phyloP scores from a whole-genome alignment of 2,888 invertebrate species.

The Thera britannica region DNA sequence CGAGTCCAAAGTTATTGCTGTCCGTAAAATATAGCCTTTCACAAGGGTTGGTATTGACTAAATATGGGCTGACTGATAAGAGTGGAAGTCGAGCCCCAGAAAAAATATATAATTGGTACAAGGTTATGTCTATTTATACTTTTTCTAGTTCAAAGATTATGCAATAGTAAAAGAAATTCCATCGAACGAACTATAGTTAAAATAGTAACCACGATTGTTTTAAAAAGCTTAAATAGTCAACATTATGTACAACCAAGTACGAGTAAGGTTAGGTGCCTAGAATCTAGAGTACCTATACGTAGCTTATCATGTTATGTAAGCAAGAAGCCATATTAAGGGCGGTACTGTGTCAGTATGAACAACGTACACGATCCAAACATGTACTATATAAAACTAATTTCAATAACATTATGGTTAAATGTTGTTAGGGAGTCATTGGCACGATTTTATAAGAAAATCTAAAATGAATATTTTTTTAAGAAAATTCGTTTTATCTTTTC shows the following conservation, averaged over 20 bases:
- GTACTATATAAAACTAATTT: background rate
- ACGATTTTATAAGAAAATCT: too few relatives aligned
- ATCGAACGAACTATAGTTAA: too few relatives aligned
- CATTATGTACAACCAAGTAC: background rate
- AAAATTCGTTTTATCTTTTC: too few relatives aligned
- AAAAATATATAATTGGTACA: background rate
- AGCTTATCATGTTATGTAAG: constrained; percentile 6
- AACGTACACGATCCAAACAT: background rate
- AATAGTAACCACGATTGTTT: too few relatives aligned
- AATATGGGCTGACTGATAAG: background rate
- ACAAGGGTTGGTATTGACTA: too few relatives aligned
- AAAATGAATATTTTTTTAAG: too few relatives aligned
- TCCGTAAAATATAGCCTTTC: too few relatives aligned
- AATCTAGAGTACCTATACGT: too few relatives aligned
- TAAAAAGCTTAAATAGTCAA: background rate
- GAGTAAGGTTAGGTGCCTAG: too few relatives aligned
- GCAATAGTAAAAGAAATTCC: background rate
- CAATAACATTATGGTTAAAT: too few relatives aligned
- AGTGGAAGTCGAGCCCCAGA: background rate
- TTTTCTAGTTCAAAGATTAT: background rate
- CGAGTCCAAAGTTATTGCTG: too few relatives aligned
- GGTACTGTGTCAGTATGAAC: background rate
- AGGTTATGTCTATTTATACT: background rate
- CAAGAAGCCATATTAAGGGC: constrained; percentile 15
- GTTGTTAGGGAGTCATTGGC: too few relatives aligned